Conservation (phyloP, 2,113 vertebrate genomes). For the Corythoichthys intestinalis region DNA sequence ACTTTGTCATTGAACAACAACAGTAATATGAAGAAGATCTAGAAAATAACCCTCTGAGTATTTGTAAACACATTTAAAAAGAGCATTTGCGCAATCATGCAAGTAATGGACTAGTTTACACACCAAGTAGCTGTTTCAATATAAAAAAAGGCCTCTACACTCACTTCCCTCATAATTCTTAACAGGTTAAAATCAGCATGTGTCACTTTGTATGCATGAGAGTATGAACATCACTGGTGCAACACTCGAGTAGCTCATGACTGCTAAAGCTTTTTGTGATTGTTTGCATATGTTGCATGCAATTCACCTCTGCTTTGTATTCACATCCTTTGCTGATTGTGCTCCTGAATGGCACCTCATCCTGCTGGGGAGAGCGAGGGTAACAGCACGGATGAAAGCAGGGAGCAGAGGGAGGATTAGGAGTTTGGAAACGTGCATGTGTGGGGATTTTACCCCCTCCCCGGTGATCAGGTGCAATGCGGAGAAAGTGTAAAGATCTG, state of each 20-base stretch:
- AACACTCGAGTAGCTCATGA: conserved; percentile 42
- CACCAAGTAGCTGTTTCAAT: conserved; percentile 32
- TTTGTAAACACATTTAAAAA: conserved; percentile 6
- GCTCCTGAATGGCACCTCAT: conserved; percentile 57
- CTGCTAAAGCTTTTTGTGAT: conserved; percentile 46
- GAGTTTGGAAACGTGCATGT: conserved; percentile 65
- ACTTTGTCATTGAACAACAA: conserved; percentile 3
- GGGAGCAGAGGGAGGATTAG: conserved; percentile 60
- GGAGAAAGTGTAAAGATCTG: conserved; percentile 67
- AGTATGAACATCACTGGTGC: background rate
- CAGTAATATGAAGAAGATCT: conserved; percentile 3
- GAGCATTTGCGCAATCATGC: conserved; percentile 6
- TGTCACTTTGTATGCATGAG: conserved; percentile 18
- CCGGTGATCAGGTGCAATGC: conserved; percentile 67
- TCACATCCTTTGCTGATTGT: conserved; percentile 64
- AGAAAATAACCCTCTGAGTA: background rate
- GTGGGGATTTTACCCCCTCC: conserved; percentile 27
- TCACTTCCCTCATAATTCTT: conserved; percentile 53
- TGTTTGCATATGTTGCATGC: conserved; percentile 24
- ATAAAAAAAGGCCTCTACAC: conserved; percentile 30
- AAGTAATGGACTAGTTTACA: conserved; percentile 22
- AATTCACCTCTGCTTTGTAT: conserved; percentile 62
- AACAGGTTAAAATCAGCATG: conserved; percentile 57
- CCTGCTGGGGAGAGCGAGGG: conserved; percentile 38
- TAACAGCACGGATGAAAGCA: conserved; percentile 58